Evolutionary conservation across 2,888 invertebrate species (phyloP).

Genomic region (Azorinus chamasolen): DNA sequence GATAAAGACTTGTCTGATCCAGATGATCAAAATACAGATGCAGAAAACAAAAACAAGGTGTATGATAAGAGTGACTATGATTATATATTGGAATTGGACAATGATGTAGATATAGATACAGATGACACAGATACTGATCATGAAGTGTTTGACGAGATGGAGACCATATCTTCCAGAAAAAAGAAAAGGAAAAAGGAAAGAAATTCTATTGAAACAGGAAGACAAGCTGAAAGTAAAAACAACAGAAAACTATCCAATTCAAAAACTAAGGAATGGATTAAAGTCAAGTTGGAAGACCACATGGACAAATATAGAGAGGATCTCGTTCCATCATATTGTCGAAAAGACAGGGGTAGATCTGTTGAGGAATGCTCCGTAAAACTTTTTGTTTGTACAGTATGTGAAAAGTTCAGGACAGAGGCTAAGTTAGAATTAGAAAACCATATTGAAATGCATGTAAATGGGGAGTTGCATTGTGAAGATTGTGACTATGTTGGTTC

Average conservation of each 20-base stretch:
- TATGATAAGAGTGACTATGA: too few species aligned
- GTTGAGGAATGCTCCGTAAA: neutral
- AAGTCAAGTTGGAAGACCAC: conserved; percentile 12
- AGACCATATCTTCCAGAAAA: too few species aligned
- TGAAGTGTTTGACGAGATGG: too few species aligned
- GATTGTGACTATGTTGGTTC: conserved; percentile 5
- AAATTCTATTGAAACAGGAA: too few species aligned
- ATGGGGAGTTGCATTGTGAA: conserved; percentile 18
- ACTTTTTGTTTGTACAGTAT: conserved; percentile 12
- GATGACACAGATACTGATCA: too few species aligned
- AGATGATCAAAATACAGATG: too few species aligned
- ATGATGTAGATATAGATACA: too few species aligned
- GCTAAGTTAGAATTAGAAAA: conserved; percentile 10
- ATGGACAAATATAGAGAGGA: conserved; percentile 15
- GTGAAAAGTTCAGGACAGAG: conserved; percentile 16
- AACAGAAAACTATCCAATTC: neutral
- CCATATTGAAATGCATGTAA: conserved; percentile 27
- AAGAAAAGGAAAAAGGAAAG: too few species aligned
- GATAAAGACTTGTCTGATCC: too few species aligned
- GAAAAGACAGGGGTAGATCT: conserved; percentile 12
- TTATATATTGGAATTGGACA: too few species aligned
- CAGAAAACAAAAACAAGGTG: too few species aligned
- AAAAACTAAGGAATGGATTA: neutral
- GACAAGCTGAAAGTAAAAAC: neutral
- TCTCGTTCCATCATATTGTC: conserved; percentile 5